Conservation (phyloP, 2,797 vertebrate genomes). For the Mormyrops boulengeri region DNA sequence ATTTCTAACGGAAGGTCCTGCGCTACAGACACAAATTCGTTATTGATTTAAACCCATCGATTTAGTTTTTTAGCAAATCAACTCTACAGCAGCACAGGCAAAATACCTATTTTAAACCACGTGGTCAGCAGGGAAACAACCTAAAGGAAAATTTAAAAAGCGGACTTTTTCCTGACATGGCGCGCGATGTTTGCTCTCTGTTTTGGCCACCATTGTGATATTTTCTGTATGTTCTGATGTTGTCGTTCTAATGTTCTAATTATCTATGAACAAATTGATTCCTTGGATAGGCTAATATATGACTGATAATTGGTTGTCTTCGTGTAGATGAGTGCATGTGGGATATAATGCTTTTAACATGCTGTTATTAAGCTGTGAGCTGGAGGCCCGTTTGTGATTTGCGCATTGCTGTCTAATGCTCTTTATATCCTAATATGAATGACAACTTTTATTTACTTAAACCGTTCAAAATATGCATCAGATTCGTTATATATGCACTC, state of each 20-base stretch:
- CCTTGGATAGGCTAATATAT: background rate
- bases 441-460: background rate
- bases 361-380: background rate
- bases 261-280: background rate
- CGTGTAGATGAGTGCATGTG: background rate
- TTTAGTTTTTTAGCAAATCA: background rate
- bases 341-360: background rate
- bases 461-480: background rate
- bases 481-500: background rate
- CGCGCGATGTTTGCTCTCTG: background rate
- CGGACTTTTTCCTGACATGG: background rate
- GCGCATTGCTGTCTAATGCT: background rate
- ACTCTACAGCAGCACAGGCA: background rate
- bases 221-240: background rate
- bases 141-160: background rate
- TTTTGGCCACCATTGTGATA: background rate
- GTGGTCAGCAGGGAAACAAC: background rate
- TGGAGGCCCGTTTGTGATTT: background rate
- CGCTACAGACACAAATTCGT: slow-evolving; percentile 8
- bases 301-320: background rate
- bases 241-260: background rate
- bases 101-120: background rate
- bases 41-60: background rate
- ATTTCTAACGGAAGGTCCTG: background rate
- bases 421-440: background rate